Percentiles rank a stretch among this genome's conserved stretches.
phyloP scores from a whole-genome alignment of 2,888 invertebrate genomes.

The Helleia helle region DNA sequence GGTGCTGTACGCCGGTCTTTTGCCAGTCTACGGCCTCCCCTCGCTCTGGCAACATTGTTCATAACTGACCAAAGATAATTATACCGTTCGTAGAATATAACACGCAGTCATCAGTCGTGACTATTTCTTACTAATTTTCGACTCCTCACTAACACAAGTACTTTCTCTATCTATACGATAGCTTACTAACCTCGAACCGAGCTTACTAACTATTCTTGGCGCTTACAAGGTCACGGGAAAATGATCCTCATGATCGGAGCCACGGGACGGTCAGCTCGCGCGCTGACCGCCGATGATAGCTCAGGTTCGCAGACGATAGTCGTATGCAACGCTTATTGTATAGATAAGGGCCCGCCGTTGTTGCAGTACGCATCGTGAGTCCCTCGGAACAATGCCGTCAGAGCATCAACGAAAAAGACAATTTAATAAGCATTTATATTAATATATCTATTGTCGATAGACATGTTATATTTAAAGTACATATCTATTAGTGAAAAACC shows the following conservation, averaged over 20 bases:
- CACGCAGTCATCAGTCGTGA: too few relatives aligned
- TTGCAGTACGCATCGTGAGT: slow-evolving; percentile 73
- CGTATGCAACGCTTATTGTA: slow-evolving; percentile 75
- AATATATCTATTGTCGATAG: slow-evolving; percentile 47
- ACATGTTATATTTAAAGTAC: slow-evolving; percentile 55
- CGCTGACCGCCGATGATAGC: slow-evolving; percentile 44
- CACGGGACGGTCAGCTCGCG: slow-evolving; percentile 18
- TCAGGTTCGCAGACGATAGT: slow-evolving; percentile 43
- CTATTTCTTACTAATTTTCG: slow-evolving; percentile 60
- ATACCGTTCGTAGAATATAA: too few relatives aligned
- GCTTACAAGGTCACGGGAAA: slow-evolving; percentile 25
- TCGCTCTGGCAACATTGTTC: slow-evolving; percentile 57
- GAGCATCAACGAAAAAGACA: slow-evolving; percentile 66
- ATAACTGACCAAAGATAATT: slow-evolving; percentile 25
- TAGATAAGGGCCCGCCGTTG: slow-evolving; percentile 67
- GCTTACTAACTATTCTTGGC: slow-evolving; percentile 29
- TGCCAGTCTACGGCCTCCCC: slow-evolving; percentile 10
- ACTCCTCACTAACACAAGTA: slow-evolving; percentile 64
- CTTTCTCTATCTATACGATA: slow-evolving; percentile 45
- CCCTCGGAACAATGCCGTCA: slow-evolving; percentile 53
- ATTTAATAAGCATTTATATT: slow-evolving; percentile 64
- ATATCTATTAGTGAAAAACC: slow-evolving; percentile 71
- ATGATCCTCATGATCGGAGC: slow-evolving; percentile 25
- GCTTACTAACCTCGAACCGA: slow-evolving; percentile 44
- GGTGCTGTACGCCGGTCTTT: slow-evolving; percentile 18